phyloP scores from a whole-genome alignment of 1,140 invertebrate genomes.

The Drosophila lini region DNA sequence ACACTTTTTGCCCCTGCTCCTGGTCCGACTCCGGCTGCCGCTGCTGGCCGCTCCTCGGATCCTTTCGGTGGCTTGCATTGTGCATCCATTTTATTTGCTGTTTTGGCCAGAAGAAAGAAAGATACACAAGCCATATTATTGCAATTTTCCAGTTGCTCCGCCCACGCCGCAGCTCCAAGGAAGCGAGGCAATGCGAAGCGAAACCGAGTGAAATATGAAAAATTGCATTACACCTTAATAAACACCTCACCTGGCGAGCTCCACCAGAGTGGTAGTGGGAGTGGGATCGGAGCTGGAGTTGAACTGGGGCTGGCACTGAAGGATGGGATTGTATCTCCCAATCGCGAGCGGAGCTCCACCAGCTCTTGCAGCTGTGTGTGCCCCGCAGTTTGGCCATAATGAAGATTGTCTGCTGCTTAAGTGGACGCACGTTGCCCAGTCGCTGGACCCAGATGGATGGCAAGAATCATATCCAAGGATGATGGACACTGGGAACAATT shows the following conservation, averaged over 20 bases:
- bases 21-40: slow-evolving; percentile 3
- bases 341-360: slow-evolving; percentile 41
- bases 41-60: slow-evolving; percentile 25
- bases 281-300: slow-evolving; percentile 24
- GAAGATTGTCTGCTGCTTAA: slow-evolving; percentile 82
- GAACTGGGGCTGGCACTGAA: slow-evolving; percentile 21
- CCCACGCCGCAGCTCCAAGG: slow-evolving; percentile 57
- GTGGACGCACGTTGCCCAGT: slow-evolving; percentile 73
- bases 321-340: slow-evolving; percentile 40
- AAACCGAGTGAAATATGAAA: slow-evolving; percentile 75
- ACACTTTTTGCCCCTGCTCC: slow-evolving; percentile 63
- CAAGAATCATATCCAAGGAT: slow-evolving; percentile 10
- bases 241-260: slow-evolving; percentile 76
- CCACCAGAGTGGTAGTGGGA: slow-evolving; percentile 17
- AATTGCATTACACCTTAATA: slow-evolving; percentile 83
- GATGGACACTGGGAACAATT: slow-evolving; percentile 15
- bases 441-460: slow-evolving; percentile 32
- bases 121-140: slow-evolving; percentile 79
- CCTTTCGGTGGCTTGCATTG: slow-evolving; percentile 57
- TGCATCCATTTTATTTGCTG: slow-evolving; percentile 76
- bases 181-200: slow-evolving; percentile 32
- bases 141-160: slow-evolving; percentile 82
- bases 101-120: slow-evolving; percentile 53
- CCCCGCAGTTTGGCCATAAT: slow-evolving; percentile 77
- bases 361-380: slow-evolving; percentile 61